Percentiles rank a stretch among this genome's conserved stretches.
Evolutionary conservation across 1,140 invertebrate genomes (phyloP).

Genomic region (Drosophila asahinai): DNA sequence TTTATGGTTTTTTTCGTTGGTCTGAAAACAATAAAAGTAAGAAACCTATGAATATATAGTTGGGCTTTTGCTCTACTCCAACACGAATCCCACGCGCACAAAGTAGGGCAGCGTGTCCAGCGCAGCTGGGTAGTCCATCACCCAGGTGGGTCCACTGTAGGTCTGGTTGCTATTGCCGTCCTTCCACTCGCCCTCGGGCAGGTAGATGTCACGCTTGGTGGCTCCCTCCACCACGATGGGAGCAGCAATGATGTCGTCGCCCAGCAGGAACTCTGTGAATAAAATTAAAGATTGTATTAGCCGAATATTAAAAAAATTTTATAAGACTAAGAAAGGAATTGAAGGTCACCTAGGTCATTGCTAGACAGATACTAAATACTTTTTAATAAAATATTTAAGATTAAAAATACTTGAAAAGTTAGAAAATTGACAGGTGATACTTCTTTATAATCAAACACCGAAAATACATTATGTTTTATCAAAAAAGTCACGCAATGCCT

Average conservation of each 20-base stretch:
- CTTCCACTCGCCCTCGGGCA: conserved; percentile 90
- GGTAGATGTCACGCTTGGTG: conserved; percentile 89
- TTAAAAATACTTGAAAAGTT: not conserved
- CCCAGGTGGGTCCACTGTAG: conserved; percentile 88
- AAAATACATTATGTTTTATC: not conserved
- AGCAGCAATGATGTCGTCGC: conserved; percentile 93
- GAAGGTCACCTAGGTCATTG: no score
- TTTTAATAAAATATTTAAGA: no score
- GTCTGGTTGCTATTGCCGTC: conserved; percentile 86
- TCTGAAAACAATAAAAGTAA: conserved; percentile 11
- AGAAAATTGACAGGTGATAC: not conserved
- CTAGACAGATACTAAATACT: not conserved
- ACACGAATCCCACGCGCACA: conserved; percentile 63
- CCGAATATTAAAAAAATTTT: no score
- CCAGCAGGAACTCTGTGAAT: conserved; percentile 92
- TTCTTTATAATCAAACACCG: no score
- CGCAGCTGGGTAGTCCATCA: conserved; percentile 89
- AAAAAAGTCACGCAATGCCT: not conserved
- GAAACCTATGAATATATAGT: not conserved
- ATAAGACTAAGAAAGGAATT: no score
- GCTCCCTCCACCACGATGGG: conserved; percentile 91
- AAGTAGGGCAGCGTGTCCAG: conserved; percentile 90
- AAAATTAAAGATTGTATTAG: no score
- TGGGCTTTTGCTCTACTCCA: conserved; percentile 25
- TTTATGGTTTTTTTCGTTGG: conserved; percentile 25